Evolutionary conservation across 2,888 invertebrate species (phyloP).

Genomic region (Pilophorus perplexus): DNA sequence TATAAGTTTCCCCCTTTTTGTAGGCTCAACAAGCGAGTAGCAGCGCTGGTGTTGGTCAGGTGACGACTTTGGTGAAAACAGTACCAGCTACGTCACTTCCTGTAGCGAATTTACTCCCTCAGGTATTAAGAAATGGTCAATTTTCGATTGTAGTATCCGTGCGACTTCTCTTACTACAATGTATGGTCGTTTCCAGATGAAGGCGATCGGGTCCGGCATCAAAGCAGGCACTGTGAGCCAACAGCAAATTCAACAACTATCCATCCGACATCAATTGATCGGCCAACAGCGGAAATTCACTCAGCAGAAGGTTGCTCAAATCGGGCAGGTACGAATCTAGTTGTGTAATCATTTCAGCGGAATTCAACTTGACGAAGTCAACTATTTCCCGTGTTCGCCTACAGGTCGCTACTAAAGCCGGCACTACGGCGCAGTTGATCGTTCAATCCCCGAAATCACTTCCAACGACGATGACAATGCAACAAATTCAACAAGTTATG

Average conservation of each 20-base stretch:
- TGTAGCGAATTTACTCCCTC: conserved; percentile 54
- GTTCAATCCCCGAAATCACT: conserved; percentile 66
- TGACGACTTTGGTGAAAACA: conserved; percentile 65
- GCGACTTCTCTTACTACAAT: neutral
- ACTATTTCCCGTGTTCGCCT: neutral
- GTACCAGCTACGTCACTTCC: conserved; percentile 56
- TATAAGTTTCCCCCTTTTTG: neutral
- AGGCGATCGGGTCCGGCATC: conserved; percentile 52
- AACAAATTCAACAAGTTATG: conserved; percentile 72
- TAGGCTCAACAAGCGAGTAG: conserved; percentile 50
- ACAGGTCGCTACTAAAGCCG: conserved; percentile 51
- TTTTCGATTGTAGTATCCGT: neutral
- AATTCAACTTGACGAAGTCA: neutral
- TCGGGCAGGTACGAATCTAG: conserved; percentile 55
- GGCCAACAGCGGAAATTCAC: conserved; percentile 57
- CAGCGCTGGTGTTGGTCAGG: conserved; percentile 52
- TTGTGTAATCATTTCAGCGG: neutral
- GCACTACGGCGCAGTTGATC: conserved; percentile 66
- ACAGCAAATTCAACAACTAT: conserved; percentile 65
- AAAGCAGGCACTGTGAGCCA: conserved; percentile 58
- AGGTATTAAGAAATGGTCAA: conserved; percentile 49
- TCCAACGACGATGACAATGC: conserved; percentile 66
- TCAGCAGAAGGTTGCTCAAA: conserved; percentile 63
- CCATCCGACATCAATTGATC: conserved; percentile 55
- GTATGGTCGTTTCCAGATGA: conserved; percentile 45